Conservation (phyloP, 1,140 invertebrate species). For the Holcopasites calliopsidis region DNA sequence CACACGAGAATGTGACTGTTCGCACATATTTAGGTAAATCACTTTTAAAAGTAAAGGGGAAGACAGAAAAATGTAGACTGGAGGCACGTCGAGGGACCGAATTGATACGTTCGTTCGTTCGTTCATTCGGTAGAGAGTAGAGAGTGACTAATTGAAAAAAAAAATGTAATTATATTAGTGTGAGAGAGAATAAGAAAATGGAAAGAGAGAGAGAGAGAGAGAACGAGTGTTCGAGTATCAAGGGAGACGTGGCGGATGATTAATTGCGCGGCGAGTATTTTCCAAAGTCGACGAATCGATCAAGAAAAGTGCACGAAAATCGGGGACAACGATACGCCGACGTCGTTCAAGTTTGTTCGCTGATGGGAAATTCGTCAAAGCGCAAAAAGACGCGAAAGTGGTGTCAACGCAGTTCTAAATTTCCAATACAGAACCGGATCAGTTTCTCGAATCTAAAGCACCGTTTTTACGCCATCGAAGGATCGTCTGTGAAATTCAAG, state of each 20-base stretch:
- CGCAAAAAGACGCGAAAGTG: neutral
- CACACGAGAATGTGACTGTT: conserved; percentile 65
- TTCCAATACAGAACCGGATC: neutral
- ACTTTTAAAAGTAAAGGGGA: conserved; percentile 71
- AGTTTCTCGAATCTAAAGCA: neutral
- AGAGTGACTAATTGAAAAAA: neutral
- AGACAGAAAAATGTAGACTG: conserved; percentile 56
- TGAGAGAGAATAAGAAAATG: neutral
- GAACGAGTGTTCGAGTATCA: neutral
- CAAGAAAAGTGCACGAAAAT: conserved; percentile 6
- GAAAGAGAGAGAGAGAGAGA: neutral
- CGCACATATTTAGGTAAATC: conserved; percentile 66
- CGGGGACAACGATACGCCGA: neutral
- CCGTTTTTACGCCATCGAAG: neutral
- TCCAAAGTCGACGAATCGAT: conserved; percentile 45
- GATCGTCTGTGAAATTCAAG: neutral
- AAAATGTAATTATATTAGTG: neutral
- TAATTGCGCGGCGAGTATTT: conserved; percentile 29
- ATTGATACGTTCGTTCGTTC: conserved; percentile 49
- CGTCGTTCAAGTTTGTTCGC: neutral
- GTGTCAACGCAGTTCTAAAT: neutral
- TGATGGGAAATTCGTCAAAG: neutral
- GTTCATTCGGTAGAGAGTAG: conserved; percentile 34
- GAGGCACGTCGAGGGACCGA: conserved; percentile 48
- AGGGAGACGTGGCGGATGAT: conserved; percentile 20